Evolutionary conservation across 2,888 invertebrate species (phyloP).

Genomic region (Meandrusa payeni): DNA sequence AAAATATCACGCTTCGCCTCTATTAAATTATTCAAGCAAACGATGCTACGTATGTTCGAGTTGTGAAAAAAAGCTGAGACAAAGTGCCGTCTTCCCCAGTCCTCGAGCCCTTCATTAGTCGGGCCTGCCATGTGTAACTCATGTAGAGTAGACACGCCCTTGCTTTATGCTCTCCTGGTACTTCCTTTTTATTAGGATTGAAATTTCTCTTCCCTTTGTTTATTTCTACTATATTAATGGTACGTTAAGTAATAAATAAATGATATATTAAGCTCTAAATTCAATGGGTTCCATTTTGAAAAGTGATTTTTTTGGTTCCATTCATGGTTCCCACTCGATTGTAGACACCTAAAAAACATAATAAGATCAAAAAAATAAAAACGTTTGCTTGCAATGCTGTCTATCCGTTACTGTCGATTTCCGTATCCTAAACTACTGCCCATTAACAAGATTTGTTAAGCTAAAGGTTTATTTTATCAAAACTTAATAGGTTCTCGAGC

Average conservation of each 20-base stretch:
- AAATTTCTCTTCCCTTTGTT: background rate
- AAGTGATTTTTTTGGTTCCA: no score
- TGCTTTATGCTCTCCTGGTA: constrained; percentile 19
- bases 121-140: constrained; percentile 38
- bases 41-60: constrained; percentile 42
- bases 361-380: no score
- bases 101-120: constrained; percentile 56
- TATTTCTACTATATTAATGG: no score
- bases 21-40: constrained; percentile 47
- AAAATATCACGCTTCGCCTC: background rate
- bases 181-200: constrained; percentile 9
- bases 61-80: constrained; percentile 47
- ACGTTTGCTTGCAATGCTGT: no score
- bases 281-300: no score
- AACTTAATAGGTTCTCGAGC: constrained; percentile 6
- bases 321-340: no score
- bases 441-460: background rate
- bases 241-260: no score
- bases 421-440: no score
- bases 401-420: no score
- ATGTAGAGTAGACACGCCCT: constrained; percentile 42
- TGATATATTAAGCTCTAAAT: no score
- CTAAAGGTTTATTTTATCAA: constrained; percentile 6
- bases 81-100: constrained; percentile 47
- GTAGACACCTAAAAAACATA: no score